A percentile compares a stretch with the other conserved stretches of the same genome.
Conservation (phyloP, 2,797 vertebrate species). For the Ctenosaura bakeri region DNA sequence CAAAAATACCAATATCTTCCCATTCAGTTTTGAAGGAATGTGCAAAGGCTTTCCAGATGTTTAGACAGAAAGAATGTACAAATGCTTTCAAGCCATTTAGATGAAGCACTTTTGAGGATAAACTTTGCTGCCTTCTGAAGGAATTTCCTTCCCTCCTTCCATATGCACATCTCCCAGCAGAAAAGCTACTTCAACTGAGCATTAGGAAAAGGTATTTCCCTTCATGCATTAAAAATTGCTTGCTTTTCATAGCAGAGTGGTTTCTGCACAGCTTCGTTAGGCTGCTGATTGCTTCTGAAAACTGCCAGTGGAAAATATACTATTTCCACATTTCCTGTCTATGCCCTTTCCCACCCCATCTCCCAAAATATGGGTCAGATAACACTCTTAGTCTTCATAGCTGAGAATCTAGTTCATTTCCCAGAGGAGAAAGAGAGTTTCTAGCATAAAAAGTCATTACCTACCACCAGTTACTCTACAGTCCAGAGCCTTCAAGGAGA, state of each 20-base stretch:
- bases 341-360: neutral
- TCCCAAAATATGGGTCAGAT: conserved; percentile 16
- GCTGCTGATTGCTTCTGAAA: conserved; percentile 36
- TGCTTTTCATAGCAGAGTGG: conserved; percentile 29
- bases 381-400: conserved; percentile 23
- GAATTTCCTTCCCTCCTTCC: conserved; percentile 35
- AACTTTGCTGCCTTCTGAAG: conserved; percentile 38
- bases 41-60: neutral
- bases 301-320: neutral
- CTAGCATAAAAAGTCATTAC: conserved; percentile 49
- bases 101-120: conserved; percentile 47
- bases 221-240: neutral
- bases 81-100: conserved; percentile 32
- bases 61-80: conserved; percentile 18
- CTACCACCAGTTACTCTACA: conserved; percentile 41
- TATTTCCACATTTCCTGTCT: conserved; percentile 21
- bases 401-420: conserved; percentile 42
- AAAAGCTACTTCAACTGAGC: conserved; percentile 13
- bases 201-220: conserved; percentile 14
- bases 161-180: conserved; percentile 18
- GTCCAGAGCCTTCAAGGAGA: conserved; percentile 28
- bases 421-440: conserved; percentile 47
- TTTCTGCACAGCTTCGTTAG: neutral
- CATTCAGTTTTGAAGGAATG: neutral
- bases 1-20: conserved; percentile 36